A percentile compares a stretch with the other conserved stretches of the same genome.
These are phyloP conservation scores for Pterocles orientalis DNA, from an alignment of 2,113 vertebrate species.

Conservation along the genomic window DNA sequence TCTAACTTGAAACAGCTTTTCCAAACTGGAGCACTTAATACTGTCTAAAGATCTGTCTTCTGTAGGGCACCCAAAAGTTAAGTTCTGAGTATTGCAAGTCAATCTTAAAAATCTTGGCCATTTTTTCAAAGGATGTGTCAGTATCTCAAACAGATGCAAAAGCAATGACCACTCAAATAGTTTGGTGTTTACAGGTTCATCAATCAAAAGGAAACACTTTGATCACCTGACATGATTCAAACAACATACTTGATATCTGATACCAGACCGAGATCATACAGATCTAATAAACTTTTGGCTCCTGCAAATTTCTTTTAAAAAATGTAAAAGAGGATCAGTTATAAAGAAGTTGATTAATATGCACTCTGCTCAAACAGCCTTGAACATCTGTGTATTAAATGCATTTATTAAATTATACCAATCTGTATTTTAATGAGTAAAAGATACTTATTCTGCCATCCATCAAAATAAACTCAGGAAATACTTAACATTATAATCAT, in stretches of 20 bases:
- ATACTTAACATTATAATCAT: slow-evolving; percentile 89
- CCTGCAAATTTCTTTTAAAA: slow-evolving; percentile 77
- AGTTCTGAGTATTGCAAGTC: background rate
- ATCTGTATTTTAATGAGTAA: slow-evolving; percentile 89
- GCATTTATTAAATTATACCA: slow-evolving; percentile 90
- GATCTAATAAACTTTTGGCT: slow-evolving; percentile 87
- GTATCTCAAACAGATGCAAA: slow-evolving; percentile 51
- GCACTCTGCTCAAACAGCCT: slow-evolving; percentile 78
- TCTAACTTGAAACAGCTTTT: slow-evolving; percentile 58
- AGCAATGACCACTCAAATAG: slow-evolving; percentile 49
- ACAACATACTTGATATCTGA: slow-evolving; percentile 69
- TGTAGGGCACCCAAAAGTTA: background rate
- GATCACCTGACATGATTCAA: slow-evolving; percentile 72
- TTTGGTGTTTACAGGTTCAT: slow-evolving; percentile 75
- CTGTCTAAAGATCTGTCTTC: slow-evolving; percentile 18
- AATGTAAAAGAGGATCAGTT: slow-evolving; percentile 81
- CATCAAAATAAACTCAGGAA: slow-evolving; percentile 91
- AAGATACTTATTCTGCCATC: slow-evolving; percentile 87
- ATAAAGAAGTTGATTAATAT: slow-evolving; percentile 87
- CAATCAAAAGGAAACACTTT: slow-evolving; percentile 74
- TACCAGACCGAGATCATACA: slow-evolving; percentile 75
- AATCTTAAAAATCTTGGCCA: slow-evolving; percentile 43
- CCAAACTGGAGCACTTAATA: background rate
- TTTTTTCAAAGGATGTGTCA: slow-evolving; percentile 61
- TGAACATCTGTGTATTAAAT: slow-evolving; percentile 88